phyloP scores from a whole-genome alignment of 2,797 vertebrate genomes.

The Sebastes variabilis region DNA sequence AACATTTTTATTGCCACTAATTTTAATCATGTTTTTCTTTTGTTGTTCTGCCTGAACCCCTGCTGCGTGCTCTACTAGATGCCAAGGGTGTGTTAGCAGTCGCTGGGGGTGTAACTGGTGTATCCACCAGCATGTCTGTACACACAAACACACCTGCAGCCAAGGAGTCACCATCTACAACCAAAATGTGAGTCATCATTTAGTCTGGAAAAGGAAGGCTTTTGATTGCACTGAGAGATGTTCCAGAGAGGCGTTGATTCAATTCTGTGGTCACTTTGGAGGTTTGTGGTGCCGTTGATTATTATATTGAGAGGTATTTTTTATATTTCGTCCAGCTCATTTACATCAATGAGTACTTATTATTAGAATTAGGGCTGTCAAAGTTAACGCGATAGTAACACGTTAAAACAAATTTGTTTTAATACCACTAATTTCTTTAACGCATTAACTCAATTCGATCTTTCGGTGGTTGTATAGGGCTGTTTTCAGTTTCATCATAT shows the following conservation, averaged over 20 bases:
- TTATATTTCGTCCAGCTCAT: no score
- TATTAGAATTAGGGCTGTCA: no score
- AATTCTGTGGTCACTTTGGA: not conserved
- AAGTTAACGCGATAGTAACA: no score
- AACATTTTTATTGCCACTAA: not conserved
- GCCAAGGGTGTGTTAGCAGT: conserved; percentile 93
- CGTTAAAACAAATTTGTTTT: no score
- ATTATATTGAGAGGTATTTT: no score
- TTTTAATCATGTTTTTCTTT: not conserved
- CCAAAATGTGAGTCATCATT: conserved; percentile 82
- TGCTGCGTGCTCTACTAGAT: conserved; percentile 75
- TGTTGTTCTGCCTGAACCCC: not conserved
- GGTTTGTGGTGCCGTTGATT: not conserved
- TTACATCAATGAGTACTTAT: no score
- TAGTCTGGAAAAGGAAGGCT: not conserved
- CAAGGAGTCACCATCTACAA: conserved; percentile 90
- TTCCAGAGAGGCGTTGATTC: not conserved
- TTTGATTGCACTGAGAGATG: not conserved
- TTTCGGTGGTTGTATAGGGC: no score
- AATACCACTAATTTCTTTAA: no score
- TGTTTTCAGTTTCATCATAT: no score
- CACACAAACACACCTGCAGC: conserved; percentile 88
- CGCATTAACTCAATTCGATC: no score
- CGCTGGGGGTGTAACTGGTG: conserved; percentile 98
- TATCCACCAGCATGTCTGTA: conserved; percentile 92